A percentile compares a stretch with the other conserved stretches of the same genome.
These are phyloP conservation scores for Sebastes matsubarae DNA, from an alignment of 2,797 vertebrate genomes.

Conservation along the genomic window DNA sequence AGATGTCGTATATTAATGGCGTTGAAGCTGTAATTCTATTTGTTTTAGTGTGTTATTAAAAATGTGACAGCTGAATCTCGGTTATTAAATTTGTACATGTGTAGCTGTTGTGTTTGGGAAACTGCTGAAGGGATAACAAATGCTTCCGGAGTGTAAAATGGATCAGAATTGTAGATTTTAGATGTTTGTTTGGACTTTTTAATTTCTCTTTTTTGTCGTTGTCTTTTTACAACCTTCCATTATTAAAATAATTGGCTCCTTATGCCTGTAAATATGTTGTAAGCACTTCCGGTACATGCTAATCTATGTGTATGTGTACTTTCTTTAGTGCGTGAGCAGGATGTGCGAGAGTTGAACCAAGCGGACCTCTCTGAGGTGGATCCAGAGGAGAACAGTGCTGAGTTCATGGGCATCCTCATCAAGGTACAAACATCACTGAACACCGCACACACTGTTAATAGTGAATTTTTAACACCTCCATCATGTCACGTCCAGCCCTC, in stretches of 20 bases:
- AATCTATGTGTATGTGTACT: background rate
- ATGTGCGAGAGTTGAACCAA: conserved; percentile 86
- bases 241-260: background rate
- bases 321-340: conserved; percentile 86
- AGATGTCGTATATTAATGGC: background rate
- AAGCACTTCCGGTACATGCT: background rate
- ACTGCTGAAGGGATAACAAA: background rate
- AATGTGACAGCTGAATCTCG: background rate
- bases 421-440: conserved; percentile 70
- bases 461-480: background rate
- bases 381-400: conserved; percentile 94
- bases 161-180: background rate
- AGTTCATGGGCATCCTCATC: conserved; percentile 98
- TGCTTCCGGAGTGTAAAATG: background rate
- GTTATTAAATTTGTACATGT: background rate
- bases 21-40: conserved; percentile 9
- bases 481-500: background rate
- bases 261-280: background rate
- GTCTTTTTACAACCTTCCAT: background rate
- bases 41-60: conserved; percentile 3
- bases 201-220: background rate
- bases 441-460: background rate
- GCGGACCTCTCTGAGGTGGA: conserved; percentile 84
- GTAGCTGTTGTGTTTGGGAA: background rate
- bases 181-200: background rate